Evolutionary conservation across 1,140 invertebrate species (phyloP), one percentile per base, ranked within the genome.

Genomic region (Spodoptera frugiperda): DNA sequence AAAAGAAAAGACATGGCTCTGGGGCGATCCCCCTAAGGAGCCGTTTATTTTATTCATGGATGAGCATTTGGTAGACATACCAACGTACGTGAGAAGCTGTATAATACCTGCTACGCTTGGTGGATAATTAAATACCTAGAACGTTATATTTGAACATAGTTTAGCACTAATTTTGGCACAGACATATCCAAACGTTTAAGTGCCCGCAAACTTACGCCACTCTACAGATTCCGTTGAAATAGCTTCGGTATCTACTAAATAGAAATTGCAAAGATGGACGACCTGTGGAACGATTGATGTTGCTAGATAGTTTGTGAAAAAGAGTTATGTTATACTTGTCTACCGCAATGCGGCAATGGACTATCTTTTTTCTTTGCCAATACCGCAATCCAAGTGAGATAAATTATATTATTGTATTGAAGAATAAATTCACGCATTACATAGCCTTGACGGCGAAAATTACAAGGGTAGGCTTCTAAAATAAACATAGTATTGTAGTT

Each of bases 41-140:
- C 30, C 73, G 76, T 80, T 80, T 84, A 78, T 82, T 80, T 84
- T 84, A 84, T 84, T 84, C 80, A 84, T 84, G 70, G 54, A 78
- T 78, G 70, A 67, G 75, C 68, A 48, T 79, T 77, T 57, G 71
- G 61, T 48, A 65, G 44, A 21, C 46, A 46, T 46, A 39, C n/a
- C 59, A 39, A 68, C 33, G 71, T 61, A 78, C 80, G 80, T 81
- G 80, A 81, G 77, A 59, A 59, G 77, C 17, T 78, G 71, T 63
- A 77, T 78, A 71, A 55, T 54, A 76, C 30, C 74, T 15, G 1
- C 33, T 54, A 76, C 30, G 74, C 39, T 19, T 9, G 25, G 63
- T 77, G 49, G 74, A 77, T 81, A 77, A 78, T 74, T 75, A 78
- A 63, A 15, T 25, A 57, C 19, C 17, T 0, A 25, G 54, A 57